Evolutionary conservation across 2,888 invertebrate species (phyloP), one percentile per base, ranked within the genome.

Genomic region (Drosophila anomalata): DNA sequence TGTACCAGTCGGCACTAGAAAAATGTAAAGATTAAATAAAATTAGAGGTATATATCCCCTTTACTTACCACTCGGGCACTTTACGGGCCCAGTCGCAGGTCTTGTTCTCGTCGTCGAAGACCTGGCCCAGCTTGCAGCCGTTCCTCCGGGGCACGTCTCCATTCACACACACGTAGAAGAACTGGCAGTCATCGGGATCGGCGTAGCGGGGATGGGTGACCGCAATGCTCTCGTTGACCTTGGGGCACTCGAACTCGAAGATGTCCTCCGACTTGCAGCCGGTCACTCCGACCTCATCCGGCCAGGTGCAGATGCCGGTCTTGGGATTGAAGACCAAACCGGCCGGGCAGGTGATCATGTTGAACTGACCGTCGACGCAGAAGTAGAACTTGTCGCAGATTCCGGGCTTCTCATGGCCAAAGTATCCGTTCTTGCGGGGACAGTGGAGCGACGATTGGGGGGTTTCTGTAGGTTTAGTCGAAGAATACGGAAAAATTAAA

Each of bases 291-390:
- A 97, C 97, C 90, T 97, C 97, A 92, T 97, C 97, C 0, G 97
- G 95, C 97, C 97, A 97, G 20, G 96, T 96, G 91, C 97, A 97
- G 84, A 97, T 97, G 70, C 97, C 97, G 44, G 95, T 96, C 90
- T 95, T 96, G 78, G 96, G 96, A 88, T 96, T 97, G 92, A 97
- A 97, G 11, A 97, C 97, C 59, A 98, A 92, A 0, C 97, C 97
- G 48, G 94, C 94, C 0, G 97, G 97, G 73, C 97, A 98, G 0
- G 95, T 96, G 90, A 97, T 97, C 95, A 96, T 96, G 92, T 97
- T 97, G 93, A 95, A 97, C 92, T 95, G 94, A 4, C 97, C 97
- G 89, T 97, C 97, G 29, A 97, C 97, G 89, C 97, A 97, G 91
- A 95, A 97, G 91, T 96, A 97, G 93, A 97, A 97, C 89, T 95